phyloP scores from a whole-genome alignment of 2,888 invertebrate species.

The Xestia ashworthii region DNA sequence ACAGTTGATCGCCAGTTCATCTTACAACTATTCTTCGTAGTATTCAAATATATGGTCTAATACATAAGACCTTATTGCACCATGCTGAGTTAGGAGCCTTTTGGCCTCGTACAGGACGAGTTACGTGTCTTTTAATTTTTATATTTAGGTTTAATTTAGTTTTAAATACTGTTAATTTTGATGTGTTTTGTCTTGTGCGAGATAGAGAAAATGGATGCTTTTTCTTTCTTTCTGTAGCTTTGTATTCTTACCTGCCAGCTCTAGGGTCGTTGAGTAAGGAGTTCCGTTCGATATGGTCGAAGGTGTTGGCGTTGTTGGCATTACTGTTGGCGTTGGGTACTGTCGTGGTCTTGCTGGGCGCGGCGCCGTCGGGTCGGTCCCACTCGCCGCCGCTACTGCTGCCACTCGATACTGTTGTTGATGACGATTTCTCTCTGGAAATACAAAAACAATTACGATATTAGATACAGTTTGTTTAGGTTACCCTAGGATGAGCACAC shows the following conservation, averaged over 20 bases:
- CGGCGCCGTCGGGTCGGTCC: slow-evolving; percentile 83
- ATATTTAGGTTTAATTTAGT: no score
- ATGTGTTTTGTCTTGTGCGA: no score
- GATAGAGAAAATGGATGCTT: no score
- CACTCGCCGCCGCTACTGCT: slow-evolving; percentile 84
- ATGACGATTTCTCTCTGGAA: slow-evolving; percentile 81
- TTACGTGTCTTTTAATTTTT: no score
- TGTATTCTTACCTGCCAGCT: slow-evolving; percentile 86
- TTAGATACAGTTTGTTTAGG: not conserved
- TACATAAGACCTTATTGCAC: not conserved
- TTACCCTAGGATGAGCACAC: not conserved
- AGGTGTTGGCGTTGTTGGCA: slow-evolving; percentile 79
- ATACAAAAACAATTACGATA: not conserved
- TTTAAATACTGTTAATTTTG: no score
- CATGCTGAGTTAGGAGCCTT: no score
- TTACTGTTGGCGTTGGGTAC: slow-evolving; percentile 70
- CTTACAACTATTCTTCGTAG: not conserved
- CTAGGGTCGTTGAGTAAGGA: slow-evolving; percentile 92
- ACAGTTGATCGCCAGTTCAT: not conserved
- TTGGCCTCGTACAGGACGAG: no score
- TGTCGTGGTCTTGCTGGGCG: slow-evolving; percentile 70
- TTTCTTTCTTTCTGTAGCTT: not conserved
- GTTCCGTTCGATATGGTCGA: slow-evolving; percentile 93
- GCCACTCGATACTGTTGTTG: slow-evolving; percentile 76
- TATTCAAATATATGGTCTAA: not conserved